Base-by-base conservation (phyloP, 1,140 invertebrate genomes). In the Brachionus paranguensis region DNA sequence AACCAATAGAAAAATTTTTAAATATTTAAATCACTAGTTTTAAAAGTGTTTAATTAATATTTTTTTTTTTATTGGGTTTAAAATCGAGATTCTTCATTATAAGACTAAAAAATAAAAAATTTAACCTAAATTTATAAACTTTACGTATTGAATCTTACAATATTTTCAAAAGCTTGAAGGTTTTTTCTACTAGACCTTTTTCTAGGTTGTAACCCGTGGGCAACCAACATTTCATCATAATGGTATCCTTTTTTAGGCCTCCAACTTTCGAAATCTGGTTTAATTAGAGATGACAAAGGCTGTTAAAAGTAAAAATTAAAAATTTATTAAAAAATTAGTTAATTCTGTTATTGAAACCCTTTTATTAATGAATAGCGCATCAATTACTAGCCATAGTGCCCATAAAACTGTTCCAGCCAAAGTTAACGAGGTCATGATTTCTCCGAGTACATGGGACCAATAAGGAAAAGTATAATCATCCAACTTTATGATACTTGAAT, bases 391-490 rank as follows among this genome's bases (percentile, higher is more conserved):
- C 53, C 53, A 60, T n/a, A 64, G 6, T 2, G 64, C 81, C 60
- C 60, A 83, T 14, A 83, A 20, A 7, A 83, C 64, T n/a, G 27
- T 33, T 29, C 81, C 81, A 55, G 60, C 53, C 17, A 83, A 37
- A 45, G 60, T 83, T 37, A 20, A 41, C 11, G 43, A 14, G 6
- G 60, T 83, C n/a, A 83, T 68, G 14, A 68, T 27, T 60, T 68
- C 29, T 37, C 81, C 81, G 2, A 83, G 37, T 24, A 68, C 17
- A 72, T 83, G 60, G 1, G 81, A 33, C 81, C 81, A 83, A 72
- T 47, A 45, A 17, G 81, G 81, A 55, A 83, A 83, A 2, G 11
- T 11, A 55, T 83, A 83, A 55, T 11, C 43, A 29, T 50, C 81
- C 10, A 70, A 5, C 33, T 72, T 47, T 47, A 83, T 27, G 12